Conservation (phyloP, 2,113 vertebrate genomes). For the Puma concolor region DNA sequence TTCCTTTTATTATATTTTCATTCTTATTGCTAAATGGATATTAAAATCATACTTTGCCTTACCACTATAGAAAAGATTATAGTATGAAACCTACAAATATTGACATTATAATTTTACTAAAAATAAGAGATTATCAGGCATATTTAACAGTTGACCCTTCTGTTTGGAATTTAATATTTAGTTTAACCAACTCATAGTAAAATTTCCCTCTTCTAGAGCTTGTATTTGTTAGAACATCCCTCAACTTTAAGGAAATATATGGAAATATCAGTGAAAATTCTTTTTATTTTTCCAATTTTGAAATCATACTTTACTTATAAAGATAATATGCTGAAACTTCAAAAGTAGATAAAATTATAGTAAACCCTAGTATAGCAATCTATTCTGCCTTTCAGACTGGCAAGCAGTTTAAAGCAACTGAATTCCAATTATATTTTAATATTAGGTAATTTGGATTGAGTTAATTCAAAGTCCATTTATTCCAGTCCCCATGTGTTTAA, state of each 20-base stretch:
- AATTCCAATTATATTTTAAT: conserved; percentile 62
- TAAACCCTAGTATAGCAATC: background rate
- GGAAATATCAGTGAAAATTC: background rate
- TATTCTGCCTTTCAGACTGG: background rate
- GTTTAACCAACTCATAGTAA: conserved; percentile 13
- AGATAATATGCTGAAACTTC: background rate
- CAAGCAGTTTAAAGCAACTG: conserved; percentile 15
- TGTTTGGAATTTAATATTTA: background rate
- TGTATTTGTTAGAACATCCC: background rate
- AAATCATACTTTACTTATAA: background rate
- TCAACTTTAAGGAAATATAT: background rate
- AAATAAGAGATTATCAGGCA: background rate
- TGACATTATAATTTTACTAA: background rate
- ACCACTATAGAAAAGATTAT: background rate
- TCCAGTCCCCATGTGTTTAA: conserved; percentile 20
- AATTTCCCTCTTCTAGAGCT: background rate
- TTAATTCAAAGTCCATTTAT: conserved; percentile 63
- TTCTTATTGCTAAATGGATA: background rate
- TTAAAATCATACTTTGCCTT: background rate
- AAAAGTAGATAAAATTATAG: background rate
- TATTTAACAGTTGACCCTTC: background rate
- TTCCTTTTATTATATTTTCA: background rate
- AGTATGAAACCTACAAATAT: background rate
- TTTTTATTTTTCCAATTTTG: background rate
- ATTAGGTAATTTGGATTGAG: conserved; percentile 53